Percentiles rank a stretch among this genome's conserved stretches.
Conservation (phyloP, 2,888 invertebrate species). For the Octodonta nipae region DNA sequence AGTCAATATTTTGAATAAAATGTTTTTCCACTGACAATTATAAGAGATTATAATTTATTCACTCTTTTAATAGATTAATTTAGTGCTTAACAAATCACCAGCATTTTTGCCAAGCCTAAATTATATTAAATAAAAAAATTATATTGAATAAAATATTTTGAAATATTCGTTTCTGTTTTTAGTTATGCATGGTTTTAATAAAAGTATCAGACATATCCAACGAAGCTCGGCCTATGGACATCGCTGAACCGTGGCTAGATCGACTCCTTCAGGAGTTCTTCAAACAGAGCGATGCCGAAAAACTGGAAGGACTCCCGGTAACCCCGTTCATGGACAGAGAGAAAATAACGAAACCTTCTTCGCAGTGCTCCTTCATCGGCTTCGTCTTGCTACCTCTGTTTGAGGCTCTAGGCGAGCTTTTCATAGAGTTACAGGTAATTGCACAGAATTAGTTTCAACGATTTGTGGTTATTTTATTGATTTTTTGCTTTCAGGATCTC, state of each 20-base stretch:
- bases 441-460: neutral
- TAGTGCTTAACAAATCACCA: no score
- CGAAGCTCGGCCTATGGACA: constrained; percentile 69
- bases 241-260: constrained; percentile 73
- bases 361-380: constrained; percentile 73
- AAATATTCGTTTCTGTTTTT: no score
- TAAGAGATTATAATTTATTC: no score
- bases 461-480: neutral
- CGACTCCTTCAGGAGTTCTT: constrained; percentile 60
- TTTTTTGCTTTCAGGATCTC: constrained; percentile 36
- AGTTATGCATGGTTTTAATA: constrained; percentile 68
- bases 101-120: neutral
- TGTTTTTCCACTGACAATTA: no score
- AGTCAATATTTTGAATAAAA: no score
- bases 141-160: no score
- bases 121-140: neutral
- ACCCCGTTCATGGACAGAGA: constrained; percentile 80
- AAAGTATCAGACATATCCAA: constrained; percentile 77
- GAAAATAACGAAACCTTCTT: constrained; percentile 70
- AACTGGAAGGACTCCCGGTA: constrained; percentile 67
- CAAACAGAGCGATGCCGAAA: constrained; percentile 68
- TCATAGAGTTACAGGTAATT: constrained; percentile 56
- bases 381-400: constrained; percentile 67
- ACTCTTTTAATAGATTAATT: no score
- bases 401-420: constrained; percentile 60